Evolutionary conservation across 2,888 invertebrate genomes (phyloP), one percentile per base, ranked within the genome.

Genomic region (Anthophora plumipes): DNA sequence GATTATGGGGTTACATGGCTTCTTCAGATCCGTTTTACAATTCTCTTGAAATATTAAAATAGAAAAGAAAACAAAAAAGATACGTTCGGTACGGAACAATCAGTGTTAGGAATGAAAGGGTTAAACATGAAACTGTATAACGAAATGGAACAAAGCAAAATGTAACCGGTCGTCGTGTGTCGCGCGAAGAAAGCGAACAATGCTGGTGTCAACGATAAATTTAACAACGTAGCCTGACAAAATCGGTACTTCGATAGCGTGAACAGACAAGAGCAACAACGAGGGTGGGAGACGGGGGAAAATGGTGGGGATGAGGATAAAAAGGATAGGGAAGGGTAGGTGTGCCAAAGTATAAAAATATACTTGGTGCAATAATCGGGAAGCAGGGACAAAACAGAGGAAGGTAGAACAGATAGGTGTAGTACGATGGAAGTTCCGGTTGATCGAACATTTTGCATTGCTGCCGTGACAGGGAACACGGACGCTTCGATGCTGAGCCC

Each of bases 401-500:
- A 69, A 39, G 61, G 54, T 52, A 50, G 46, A 55, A 67, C 66
- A 71, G 82, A 77, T 71, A 71, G 84, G 68, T n/a, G 57, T 69
- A 61, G 69, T 77, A 77, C 80, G 84, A 84, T 86, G 77, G 64
- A 81, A 67, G 81, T 87, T 88, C 77, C 80, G 79, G 80, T 79
- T 83, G 87, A 86, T 88, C 82, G 79, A 86, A 79, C 81, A 84
- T 89, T 89, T 86, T 85, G 70, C 77, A 85, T 84, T 78, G 83
- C 68, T 83, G 72, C 71, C 74, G 72, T 59, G 82, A 72, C 86
- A 92, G 92, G 91, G 43, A 90, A 89, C 81, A 89, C 91, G 63
- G 89, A 91, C 76, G 90, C 89, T 48, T 90, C 91, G 80, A 90
- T 90, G 74, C 86, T 97, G 90, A 97, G 96, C 84, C 97, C 97